Percentiles rank a stretch among this genome's conserved stretches.
Conservation (phyloP, 2,797 vertebrate genomes). For the Hemibagrus guttatus region DNA sequence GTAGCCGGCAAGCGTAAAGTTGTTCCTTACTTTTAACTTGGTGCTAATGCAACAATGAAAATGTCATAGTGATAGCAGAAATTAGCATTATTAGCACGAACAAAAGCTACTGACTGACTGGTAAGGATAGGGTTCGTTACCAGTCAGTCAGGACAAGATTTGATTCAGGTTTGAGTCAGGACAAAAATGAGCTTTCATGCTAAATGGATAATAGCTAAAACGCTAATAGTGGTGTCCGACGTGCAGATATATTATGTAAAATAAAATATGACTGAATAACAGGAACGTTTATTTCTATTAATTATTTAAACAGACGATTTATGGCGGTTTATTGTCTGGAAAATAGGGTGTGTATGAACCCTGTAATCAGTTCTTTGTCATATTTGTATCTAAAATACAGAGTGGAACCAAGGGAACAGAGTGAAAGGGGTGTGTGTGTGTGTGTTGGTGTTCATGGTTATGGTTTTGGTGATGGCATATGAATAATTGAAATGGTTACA, state of each 20-base stretch:
- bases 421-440: neutral
- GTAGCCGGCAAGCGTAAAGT: neutral
- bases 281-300: neutral
- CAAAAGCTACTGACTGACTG: neutral
- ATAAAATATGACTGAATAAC: neutral
- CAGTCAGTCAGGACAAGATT: too few relatives aligned
- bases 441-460: slow-evolving; percentile 17
- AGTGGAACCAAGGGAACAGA: neutral
- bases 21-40: neutral
- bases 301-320: neutral
- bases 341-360: neutral
- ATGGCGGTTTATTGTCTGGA: neutral
- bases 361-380: neutral
- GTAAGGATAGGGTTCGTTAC: neutral
- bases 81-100: neutral
- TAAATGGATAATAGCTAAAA: neutral
- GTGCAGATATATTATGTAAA: neutral
- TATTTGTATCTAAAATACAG: neutral
- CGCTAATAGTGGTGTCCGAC: neutral
- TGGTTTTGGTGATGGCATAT: slow-evolving; percentile 32
- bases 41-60: neutral
- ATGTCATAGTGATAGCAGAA: neutral
- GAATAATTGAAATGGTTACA: slow-evolving; percentile 20
- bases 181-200: neutral
- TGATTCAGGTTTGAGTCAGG: neutral